Conservation (phyloP, 2,797 vertebrate species). For the Eurystomus glaucurus region DNA sequence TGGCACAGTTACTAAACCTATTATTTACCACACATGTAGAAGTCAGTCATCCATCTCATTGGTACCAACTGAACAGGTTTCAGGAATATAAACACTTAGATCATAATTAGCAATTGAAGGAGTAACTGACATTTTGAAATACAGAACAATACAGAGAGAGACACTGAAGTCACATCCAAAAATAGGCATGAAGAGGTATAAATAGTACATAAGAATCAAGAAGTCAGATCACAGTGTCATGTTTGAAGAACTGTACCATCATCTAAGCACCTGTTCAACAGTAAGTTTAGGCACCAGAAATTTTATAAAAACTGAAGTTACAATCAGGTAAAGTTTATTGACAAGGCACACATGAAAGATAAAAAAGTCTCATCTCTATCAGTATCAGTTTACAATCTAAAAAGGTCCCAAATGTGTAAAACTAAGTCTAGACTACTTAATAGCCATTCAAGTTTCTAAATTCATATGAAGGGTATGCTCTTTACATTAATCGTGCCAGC, state of each 20-base stretch:
- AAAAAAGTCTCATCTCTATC: slow-evolving; percentile 72
- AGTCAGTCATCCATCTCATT: slow-evolving; percentile 3
- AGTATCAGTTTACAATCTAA: slow-evolving; percentile 76
- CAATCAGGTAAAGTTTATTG: slow-evolving; percentile 80
- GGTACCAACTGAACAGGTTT: slow-evolving; percentile 52
- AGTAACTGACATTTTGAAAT: slow-evolving; percentile 53
- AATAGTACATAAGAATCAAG: slow-evolving; percentile 53
- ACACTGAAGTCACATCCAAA: slow-evolving; percentile 60
- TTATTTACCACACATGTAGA: slow-evolving; percentile 21
- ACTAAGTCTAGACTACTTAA: slow-evolving; percentile 64
- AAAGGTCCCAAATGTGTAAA: slow-evolving; percentile 74
- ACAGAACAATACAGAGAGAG: slow-evolving; percentile 60
- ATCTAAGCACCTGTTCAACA: slow-evolving; percentile 82
- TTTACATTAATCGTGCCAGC: slow-evolving; percentile 20
- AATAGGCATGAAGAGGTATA: slow-evolving; percentile 63
- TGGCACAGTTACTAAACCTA: slow-evolving; percentile 51
- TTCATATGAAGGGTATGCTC: slow-evolving; percentile 70
- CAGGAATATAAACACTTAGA: slow-evolving; percentile 38
- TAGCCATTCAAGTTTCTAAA: slow-evolving; percentile 75
- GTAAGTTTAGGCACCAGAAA: slow-evolving; percentile 84
- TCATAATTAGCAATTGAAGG: slow-evolving; percentile 15
- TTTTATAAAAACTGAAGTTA: slow-evolving; percentile 74
- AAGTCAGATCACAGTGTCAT: slow-evolving; percentile 80
- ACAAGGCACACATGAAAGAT: slow-evolving; percentile 85
- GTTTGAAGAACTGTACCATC: slow-evolving; percentile 80